Conservation (phyloP, 2,888 invertebrate genomes). For the Cancer borealis region DNA sequence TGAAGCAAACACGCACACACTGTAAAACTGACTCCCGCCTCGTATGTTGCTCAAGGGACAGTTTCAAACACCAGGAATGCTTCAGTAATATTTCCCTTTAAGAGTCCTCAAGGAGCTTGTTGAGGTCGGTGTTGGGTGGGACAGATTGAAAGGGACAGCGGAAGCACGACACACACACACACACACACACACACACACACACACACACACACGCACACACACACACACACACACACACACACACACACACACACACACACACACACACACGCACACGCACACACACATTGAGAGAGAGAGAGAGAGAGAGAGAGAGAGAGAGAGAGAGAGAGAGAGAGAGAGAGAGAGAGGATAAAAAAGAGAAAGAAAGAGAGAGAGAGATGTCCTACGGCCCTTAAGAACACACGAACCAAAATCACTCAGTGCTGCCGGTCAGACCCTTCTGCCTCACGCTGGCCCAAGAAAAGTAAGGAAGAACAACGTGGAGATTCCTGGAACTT, state of each 20-base stretch:
- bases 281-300: background rate
- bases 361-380: constrained; percentile 11
- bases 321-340: constrained; percentile 39
- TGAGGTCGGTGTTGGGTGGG: background rate
- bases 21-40: background rate
- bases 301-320: constrained; percentile 39
- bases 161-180: background rate
- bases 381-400: background rate
- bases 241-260: constrained; percentile 44
- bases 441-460: background rate
- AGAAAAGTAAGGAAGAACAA: background rate
- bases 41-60: background rate
- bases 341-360: constrained; percentile 25
- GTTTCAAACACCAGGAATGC: background rate
- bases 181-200: constrained; percentile 13
- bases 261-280: background rate
- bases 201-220: constrained; percentile 42
- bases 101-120: background rate
- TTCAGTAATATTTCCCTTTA: background rate
- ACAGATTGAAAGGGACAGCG: background rate
- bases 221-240: constrained; percentile 42
- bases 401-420: background rate
- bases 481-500: constrained; percentile 7
- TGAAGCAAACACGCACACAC: constrained; percentile 6
- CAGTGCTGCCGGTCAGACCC: background rate